These are phyloP conservation scores for Manis pentadactyla DNA, from an alignment of 2,797 vertebrate genomes.

Conservation along the genomic window DNA sequence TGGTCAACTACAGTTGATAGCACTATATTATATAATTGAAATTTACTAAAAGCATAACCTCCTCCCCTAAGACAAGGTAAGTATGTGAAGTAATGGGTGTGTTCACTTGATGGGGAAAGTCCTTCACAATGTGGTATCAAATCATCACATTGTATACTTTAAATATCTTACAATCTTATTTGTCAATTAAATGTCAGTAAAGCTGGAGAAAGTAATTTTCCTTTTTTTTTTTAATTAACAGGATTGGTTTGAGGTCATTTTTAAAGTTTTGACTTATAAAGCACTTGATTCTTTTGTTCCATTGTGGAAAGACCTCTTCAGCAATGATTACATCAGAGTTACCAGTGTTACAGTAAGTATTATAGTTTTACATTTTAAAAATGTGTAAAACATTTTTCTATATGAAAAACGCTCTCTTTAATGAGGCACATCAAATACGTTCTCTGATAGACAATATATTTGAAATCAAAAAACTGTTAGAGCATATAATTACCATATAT, in stretches of 20 bases:
- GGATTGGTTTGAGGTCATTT: constrained; percentile 83
- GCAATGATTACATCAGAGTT: constrained; percentile 99
- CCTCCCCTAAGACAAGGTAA: not conserved
- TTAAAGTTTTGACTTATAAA: constrained; percentile 75
- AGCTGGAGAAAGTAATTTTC: not conserved
- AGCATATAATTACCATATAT: not conserved
- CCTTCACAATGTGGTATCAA: not conserved
- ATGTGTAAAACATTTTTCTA: not conserved
- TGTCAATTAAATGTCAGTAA: not conserved
- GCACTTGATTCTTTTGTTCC: constrained; percentile 83
- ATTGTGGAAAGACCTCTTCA: constrained; percentile 81
- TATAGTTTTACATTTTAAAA: not conserved
- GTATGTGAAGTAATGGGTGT: not conserved
- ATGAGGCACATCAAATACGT: not conserved
- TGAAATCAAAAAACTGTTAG: constrained; percentile 8
- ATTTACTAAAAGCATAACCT: not conserved
- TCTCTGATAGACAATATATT: constrained; percentile 13
- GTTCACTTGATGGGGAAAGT: not conserved
- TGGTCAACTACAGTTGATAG: not conserved
- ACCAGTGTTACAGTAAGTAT: constrained; percentile 97
- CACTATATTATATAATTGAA: not conserved
- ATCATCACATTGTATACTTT: not conserved
- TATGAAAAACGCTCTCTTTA: not conserved
- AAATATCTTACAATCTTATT: not conserved
- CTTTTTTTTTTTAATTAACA: constrained; percentile 79